Percentiles rank a stretch among this genome's conserved stretches.
phyloP scores from a whole-genome alignment of 2,888 invertebrate genomes.

The Escarpia spicata region DNA sequence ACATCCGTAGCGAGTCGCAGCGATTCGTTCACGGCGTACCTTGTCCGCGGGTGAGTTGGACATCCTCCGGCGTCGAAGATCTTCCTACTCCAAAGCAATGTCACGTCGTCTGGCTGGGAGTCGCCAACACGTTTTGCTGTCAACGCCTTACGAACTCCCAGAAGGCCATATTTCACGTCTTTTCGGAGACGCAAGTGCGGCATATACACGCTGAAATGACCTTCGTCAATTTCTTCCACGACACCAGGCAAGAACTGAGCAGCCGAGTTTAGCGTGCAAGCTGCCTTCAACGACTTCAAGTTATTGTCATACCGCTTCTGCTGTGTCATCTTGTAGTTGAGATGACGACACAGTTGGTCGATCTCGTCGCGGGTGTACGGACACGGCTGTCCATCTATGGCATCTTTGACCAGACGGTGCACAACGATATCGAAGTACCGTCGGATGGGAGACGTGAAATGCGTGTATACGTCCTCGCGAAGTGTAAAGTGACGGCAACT shows the following conservation, averaged over 20 bases:
- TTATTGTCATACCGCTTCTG: slow-evolving; percentile 25
- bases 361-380: slow-evolving; percentile 50
- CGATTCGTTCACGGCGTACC: not conserved
- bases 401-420: slow-evolving; percentile 52
- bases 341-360: slow-evolving; percentile 40
- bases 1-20: not conserved
- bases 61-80: slow-evolving; percentile 48
- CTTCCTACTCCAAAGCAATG: slow-evolving; percentile 52
- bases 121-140: not conserved
- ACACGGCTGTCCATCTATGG: slow-evolving; percentile 24
- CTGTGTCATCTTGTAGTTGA: slow-evolving; percentile 7
- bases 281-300: slow-evolving; percentile 13
- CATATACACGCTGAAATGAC: slow-evolving; percentile 43
- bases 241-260: slow-evolving; percentile 51
- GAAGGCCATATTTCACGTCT: slow-evolving; percentile 38
- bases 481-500: slow-evolving; percentile 46
- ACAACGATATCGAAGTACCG: slow-evolving; percentile 55
- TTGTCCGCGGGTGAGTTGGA: not conserved
- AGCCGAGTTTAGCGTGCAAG: slow-evolving; percentile 43
- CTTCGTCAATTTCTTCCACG: slow-evolving; percentile 47
- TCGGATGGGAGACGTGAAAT: slow-evolving; percentile 54
- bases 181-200: slow-evolving; percentile 39
- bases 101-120: slow-evolving; percentile 29
- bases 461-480: slow-evolving; percentile 48
- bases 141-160: slow-evolving; percentile 39